Evolutionary conservation across 2,797 vertebrate genomes (phyloP).

Genomic region (Psittacula echo): DNA sequence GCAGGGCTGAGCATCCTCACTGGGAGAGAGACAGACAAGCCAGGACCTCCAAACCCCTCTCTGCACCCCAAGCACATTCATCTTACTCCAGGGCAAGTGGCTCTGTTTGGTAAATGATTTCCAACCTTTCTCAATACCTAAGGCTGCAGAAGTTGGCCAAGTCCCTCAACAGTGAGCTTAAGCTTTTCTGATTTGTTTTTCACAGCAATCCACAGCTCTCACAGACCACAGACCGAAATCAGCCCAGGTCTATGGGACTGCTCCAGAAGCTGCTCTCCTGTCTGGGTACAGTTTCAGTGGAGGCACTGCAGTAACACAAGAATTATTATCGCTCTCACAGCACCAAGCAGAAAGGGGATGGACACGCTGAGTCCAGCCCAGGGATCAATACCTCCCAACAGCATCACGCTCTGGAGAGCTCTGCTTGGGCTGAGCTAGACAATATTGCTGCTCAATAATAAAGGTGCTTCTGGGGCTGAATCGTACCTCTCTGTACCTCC

Average conservation of each 20-base stretch:
- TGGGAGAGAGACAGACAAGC: background rate
- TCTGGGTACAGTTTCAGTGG: background rate
- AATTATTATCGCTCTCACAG: background rate
- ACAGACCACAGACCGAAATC: rapidly evolving
- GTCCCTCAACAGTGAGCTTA: background rate
- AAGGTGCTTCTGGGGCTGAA: background rate
- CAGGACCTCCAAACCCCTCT: background rate
- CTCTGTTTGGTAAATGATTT: background rate
- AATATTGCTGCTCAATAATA: background rate
- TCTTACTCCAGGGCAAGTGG: too few relatives aligned
- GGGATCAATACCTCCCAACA: background rate
- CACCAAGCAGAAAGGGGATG: background rate
- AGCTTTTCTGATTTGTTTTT: background rate
- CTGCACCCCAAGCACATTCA: background rate
- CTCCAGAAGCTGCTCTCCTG: background rate
- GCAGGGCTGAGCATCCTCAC: background rate
- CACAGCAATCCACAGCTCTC: background rate
- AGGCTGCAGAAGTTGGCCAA: background rate
- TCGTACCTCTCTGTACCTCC: background rate
- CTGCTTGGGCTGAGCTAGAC: background rate
- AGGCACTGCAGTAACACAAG: background rate
- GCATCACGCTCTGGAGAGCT: background rate
- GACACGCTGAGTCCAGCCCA: background rate
- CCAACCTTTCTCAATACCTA: background rate
- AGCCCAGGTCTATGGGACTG: background rate